Evolutionary conservation across 1,140 invertebrate species (phyloP).

Genomic region (Frieseomelitta varia): DNA sequence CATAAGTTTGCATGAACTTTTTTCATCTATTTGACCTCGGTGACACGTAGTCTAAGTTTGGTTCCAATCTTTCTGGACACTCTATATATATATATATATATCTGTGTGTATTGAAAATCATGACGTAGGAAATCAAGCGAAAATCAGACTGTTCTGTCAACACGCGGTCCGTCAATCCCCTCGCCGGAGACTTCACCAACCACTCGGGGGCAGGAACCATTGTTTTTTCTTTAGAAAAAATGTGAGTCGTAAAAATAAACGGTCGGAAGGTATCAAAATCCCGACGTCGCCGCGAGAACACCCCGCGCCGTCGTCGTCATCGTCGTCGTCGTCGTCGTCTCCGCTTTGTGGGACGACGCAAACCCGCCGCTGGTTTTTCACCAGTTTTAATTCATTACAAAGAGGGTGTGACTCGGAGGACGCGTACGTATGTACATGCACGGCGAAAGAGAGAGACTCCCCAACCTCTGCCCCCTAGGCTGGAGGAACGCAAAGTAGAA

Average conservation of each 20-base stretch:
- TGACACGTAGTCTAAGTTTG: too few species aligned
- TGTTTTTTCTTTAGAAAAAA: not conserved
- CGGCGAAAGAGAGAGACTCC: not conserved
- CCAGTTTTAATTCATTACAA: slow-evolving; percentile 64
- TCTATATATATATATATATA: not conserved
- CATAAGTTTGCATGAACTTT: too few species aligned
- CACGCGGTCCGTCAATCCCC: too few species aligned
- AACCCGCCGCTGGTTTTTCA: slow-evolving; percentile 53
- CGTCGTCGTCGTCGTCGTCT: slow-evolving; percentile 17
- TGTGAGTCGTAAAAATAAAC: slow-evolving; percentile 33
- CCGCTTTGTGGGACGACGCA: slow-evolving; percentile 45
- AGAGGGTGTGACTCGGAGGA: slow-evolving; percentile 67
- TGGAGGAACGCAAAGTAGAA: slow-evolving; percentile 47
- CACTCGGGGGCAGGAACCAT: too few species aligned
- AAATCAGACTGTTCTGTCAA: not conserved
- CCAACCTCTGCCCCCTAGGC: not conserved
- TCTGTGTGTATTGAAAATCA: not conserved
- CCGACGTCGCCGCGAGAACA: slow-evolving; percentile 17
- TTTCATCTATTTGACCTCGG: too few species aligned
- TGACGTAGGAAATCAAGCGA: not conserved
- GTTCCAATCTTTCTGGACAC: too few species aligned
- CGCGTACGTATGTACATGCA: slow-evolving; percentile 41
- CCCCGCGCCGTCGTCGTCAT: not conserved
- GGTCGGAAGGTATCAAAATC: slow-evolving; percentile 35
- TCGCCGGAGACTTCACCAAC: too few species aligned